Conservation (phyloP, 2,888 invertebrate genomes). For the Chrysolina haemoptera region DNA sequence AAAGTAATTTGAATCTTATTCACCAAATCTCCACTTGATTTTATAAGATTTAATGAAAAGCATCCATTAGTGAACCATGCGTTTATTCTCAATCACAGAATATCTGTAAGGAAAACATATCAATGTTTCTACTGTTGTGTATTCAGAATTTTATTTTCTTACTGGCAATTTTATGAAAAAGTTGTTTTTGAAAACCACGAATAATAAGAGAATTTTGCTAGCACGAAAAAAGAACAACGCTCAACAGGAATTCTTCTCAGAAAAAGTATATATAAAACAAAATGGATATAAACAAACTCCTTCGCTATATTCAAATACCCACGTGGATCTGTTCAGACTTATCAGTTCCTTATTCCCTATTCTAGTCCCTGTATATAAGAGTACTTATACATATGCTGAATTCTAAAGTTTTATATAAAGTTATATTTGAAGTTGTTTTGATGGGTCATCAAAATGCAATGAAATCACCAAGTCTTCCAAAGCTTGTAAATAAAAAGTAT, state of each 20-base stretch:
- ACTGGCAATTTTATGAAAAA: no score
- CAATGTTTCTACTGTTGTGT: conserved; percentile 11
- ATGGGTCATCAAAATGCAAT: conserved; percentile 44
- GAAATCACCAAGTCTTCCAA: conserved; percentile 66
- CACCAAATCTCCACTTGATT: not conserved
- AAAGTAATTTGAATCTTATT: not conserved
- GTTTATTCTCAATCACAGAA: conserved; percentile 36
- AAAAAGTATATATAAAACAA: no score
- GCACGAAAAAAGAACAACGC: no score
- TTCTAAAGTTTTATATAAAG: conserved; percentile 36
- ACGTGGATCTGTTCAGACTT: no score
- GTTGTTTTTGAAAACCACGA: no score
- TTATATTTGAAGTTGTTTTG: conserved; percentile 24
- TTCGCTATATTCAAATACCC: no score
- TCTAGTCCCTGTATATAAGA: not conserved
- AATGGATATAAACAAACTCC: no score
- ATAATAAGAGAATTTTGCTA: no score
- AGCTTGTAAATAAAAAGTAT: conserved; percentile 45
- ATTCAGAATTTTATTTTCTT: no score
- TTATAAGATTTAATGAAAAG: not conserved
- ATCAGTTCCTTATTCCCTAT: no score
- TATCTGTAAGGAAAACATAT: conserved; percentile 45
- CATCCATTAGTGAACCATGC: not conserved
- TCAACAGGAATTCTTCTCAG: no score
- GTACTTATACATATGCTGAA: conserved; percentile 36